Base-by-base conservation (phyloP, 2,113 vertebrate species). In the Rafetus swinhoei region DNA sequence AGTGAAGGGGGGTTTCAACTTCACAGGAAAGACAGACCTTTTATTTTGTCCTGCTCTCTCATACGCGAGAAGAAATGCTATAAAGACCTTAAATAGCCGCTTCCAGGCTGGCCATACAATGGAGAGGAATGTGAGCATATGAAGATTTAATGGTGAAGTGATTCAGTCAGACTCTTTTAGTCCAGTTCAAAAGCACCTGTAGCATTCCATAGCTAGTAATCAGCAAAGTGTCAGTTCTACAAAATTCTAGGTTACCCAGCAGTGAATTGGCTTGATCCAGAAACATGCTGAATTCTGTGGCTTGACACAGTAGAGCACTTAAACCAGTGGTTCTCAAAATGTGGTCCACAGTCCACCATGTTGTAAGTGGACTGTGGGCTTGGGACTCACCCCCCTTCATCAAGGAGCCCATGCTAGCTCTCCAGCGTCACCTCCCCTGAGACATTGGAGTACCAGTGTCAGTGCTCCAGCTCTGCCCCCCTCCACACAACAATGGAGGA, bases 21-120 rank as follows among this genome's bases (percentile, higher is more conserved):
- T 55, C 39, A 13, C 25, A 52, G 9, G n/a, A 60, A 95, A 89
- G 13, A 83, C 57, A 87, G 1, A 74, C 24, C 52, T 81, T 54
- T 88, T 25, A 52, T 95, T 96, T 92, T 82, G 56, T 96, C 29
- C 25, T 85, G 93, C 92, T 92, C 55, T 60, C 91, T 84, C 87
- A 80, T 35, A n/a, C 6, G 4, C 4, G 56, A 12, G 10, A 2
- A 55, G 45, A 35, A 69, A 16, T 19, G 22, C 72, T 88, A 74
- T 55, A 90, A 82, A 81, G 72, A 87, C 3, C 77, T 1, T 77
- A 29, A 60, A 79, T 24, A 2, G 69, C 53, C 27, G 50, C n/a
- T 82, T 18, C 55, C 4, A 1, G 4, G 24, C 62, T 95, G 94
- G 55, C 25, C 7, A 1, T 80, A 86, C 60, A 94, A 59, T 93